phyloP scores from a whole-genome alignment of 2,113 vertebrate genomes.

The Urocynchramus pylzowi region DNA sequence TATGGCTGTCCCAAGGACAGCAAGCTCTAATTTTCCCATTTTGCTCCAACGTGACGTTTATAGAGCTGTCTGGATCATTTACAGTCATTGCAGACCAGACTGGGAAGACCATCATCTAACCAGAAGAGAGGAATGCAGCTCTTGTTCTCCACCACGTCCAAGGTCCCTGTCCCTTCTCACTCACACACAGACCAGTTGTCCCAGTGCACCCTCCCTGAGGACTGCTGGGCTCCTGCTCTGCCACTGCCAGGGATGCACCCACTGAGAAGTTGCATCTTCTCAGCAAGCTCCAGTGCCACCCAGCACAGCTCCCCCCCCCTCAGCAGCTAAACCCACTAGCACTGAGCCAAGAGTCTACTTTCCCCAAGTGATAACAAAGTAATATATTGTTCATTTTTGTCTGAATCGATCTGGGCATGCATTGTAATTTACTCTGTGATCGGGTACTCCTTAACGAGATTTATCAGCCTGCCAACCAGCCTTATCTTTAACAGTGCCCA shows the following conservation, averaged over 20 bases:
- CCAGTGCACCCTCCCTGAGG: neutral
- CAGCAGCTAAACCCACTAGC: neutral
- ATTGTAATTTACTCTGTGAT: conserved; percentile 16
- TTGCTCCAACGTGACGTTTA: neutral
- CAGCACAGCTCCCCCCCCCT: neutral
- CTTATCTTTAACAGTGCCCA: conserved; percentile 37
- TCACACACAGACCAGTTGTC: neutral
- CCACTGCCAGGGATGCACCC: neutral
- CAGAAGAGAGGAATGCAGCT: neutral
- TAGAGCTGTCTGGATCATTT: neutral
- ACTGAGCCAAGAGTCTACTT: neutral
- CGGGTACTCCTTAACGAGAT: neutral
- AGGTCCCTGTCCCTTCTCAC: neutral
- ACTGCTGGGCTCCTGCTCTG: fast-evolving
- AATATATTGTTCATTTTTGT: conserved; percentile 14
- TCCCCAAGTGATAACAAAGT: neutral
- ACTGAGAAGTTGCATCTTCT: neutral
- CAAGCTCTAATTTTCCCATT: neutral
- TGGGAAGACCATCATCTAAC: neutral
- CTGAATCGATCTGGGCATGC: neutral
- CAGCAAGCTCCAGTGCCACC: neutral
- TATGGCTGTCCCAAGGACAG: neutral
- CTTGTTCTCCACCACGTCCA: neutral
- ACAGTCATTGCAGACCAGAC: neutral
- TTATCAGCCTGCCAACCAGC: conserved; percentile 38